Evolutionary conservation across 92 coral and sea anemone species (phyloP).

Genomic region (Epizoanthus illoricatus): DNA sequence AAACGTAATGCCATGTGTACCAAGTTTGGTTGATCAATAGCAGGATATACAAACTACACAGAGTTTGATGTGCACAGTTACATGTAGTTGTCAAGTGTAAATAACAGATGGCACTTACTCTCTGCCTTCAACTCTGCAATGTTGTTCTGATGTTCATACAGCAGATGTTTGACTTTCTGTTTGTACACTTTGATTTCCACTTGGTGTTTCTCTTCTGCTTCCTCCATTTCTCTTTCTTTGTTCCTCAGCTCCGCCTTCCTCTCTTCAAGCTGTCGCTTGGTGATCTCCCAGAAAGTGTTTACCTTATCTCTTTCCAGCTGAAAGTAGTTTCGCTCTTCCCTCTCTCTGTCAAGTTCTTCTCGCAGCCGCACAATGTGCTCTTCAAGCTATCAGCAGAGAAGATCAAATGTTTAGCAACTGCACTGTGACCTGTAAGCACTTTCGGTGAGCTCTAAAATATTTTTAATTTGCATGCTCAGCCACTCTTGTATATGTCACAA

Average conservation of each 20-base stretch:
- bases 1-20: too few species aligned
- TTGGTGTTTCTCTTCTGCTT: conserved; percentile 98
- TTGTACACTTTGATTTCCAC: conserved; percentile 98
- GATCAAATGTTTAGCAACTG: neutral
- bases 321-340: conserved; percentile 96
- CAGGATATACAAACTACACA: too few species aligned
- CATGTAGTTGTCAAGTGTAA: neutral
- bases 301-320: conserved; percentile 97
- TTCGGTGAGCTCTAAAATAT: too few species aligned
- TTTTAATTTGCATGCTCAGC: too few species aligned
- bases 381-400: conserved; percentile 59
- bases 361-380: conserved; percentile 95
- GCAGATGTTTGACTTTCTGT: conserved; percentile 95
- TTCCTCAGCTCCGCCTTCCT: conserved; percentile 92
- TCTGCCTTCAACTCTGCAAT: conserved; percentile 98
- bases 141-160: conserved; percentile 97
- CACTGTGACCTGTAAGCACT: neutral
- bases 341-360: conserved; percentile 93
- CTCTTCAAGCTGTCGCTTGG: conserved; percentile 90
- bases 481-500: too few species aligned
- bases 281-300: conserved; percentile 98
- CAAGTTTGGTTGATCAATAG: too few species aligned
- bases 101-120: conserved; percentile 54
- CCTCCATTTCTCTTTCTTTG: conserved; percentile 97
- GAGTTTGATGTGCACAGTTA: too few species aligned